Conservation (phyloP, 35 echinoderm and acorn worm genomes). For the Eucidaris tribuloides region DNA sequence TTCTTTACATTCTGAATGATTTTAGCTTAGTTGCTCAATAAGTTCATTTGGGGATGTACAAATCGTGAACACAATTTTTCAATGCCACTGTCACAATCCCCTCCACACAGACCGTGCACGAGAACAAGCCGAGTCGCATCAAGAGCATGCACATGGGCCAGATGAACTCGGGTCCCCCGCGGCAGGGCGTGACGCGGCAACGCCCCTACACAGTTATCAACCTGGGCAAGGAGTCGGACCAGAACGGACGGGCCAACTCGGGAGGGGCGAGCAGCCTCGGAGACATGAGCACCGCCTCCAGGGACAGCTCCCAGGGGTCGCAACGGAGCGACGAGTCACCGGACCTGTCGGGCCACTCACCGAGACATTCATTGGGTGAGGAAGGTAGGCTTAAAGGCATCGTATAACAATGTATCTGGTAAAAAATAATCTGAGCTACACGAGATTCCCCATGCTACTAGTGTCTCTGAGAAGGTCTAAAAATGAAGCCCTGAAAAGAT, state of each 20-base stretch:
- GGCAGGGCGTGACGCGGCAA: not conserved
- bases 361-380: conserved; percentile 67
- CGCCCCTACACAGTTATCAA: conserved; percentile 40
- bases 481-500: no score
- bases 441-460: no score
- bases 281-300: conserved; percentile 28
- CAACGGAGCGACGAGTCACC: conserved; percentile 70
- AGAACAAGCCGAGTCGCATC: conserved; percentile 24
- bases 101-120: not conserved
- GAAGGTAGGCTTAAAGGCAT: conserved; percentile 50
- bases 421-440: not conserved
- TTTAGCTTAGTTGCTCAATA: no score
- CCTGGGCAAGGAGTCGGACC: conserved; percentile 16
- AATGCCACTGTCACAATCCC: not conserved
- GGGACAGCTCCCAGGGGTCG: conserved; percentile 45
- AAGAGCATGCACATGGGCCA: conserved; percentile 44
- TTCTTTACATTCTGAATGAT: no score
- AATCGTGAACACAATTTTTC: no score
- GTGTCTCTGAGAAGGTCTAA: no score
- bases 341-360: conserved; percentile 65
- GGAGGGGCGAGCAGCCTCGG: conserved; percentile 19
- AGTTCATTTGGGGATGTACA: no score
- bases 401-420: no score
- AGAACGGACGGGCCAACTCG: not conserved
- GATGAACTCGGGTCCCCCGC: not conserved